Conservation (phyloP, 2,797 vertebrate genomes). For the Anas flavirostris region DNA sequence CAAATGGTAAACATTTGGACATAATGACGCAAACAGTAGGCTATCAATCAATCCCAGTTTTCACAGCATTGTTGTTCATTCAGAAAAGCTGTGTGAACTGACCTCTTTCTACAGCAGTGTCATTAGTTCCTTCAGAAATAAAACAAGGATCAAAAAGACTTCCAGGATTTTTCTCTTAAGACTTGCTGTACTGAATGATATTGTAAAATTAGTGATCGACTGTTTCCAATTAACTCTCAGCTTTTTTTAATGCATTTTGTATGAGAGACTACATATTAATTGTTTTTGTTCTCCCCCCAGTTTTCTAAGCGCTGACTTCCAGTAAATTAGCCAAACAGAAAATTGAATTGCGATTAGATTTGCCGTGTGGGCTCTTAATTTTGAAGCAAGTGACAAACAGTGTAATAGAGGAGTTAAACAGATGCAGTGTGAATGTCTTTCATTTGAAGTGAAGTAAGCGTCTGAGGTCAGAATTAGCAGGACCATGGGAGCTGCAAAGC, state of each 20-base stretch:
- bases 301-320: conserved; percentile 57
- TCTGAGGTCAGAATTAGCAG: neutral
- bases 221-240: conserved; percentile 64
- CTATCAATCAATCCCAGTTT: conserved; percentile 68
- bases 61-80: conserved; percentile 74
- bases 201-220: conserved; percentile 57
- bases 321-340: conserved; percentile 55
- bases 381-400: conserved; percentile 19
- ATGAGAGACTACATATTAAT: conserved; percentile 60
- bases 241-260: conserved; percentile 57
- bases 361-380: neutral
- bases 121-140: conserved; percentile 66
- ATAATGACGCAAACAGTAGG: conserved; percentile 72
- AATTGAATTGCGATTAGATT: conserved; percentile 35
- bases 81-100: conserved; percentile 73
- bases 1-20: conserved; percentile 72
- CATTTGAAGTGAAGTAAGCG: neutral
- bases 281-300: conserved; percentile 51
- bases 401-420: neutral
- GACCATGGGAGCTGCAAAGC: neutral
- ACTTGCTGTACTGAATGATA: conserved; percentile 57
- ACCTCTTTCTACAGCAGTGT: conserved; percentile 65
- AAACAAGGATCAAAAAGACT: conserved; percentile 70
- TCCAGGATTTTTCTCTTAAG: conserved; percentile 65
- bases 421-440: neutral